A percentile compares a stretch with the other conserved stretches of the same genome.
Conservation (phyloP, 2,797 vertebrate species). For the Nothura maculosa region DNA sequence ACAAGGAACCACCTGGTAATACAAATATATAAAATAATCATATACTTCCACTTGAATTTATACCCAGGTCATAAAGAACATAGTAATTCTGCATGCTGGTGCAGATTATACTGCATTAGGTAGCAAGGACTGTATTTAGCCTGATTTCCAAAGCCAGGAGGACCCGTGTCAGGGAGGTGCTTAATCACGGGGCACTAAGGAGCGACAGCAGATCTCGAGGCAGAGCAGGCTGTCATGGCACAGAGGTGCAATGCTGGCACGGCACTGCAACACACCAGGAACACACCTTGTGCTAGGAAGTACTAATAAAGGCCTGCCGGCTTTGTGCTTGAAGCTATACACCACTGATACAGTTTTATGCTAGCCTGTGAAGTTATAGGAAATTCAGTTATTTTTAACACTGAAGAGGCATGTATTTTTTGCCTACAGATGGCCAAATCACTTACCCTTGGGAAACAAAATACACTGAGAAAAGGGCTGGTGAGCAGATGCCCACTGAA, state of each 20-base stretch:
- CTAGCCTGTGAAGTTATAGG: background rate
- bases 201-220: background rate
- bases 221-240: background rate
- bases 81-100: background rate
- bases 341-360: background rate
- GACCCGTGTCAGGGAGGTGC: background rate
- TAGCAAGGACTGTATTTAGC: background rate
- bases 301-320: background rate
- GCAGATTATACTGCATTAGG: background rate
- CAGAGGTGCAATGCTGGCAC: background rate
- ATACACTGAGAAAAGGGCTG: background rate
- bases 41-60: background rate
- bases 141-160: background rate
- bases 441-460: background rate
- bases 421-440: background rate
- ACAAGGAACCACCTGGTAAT: background rate
- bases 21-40: background rate
- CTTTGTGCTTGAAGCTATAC: background rate
- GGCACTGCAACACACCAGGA: background rate
- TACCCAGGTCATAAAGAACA: background rate
- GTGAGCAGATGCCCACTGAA: background rate
- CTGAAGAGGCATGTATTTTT: background rate
- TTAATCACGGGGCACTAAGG: background rate
- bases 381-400: background rate
- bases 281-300: background rate